Conservation (phyloP, 2,113 vertebrate genomes). For the Halcyon senegalensis region DNA sequence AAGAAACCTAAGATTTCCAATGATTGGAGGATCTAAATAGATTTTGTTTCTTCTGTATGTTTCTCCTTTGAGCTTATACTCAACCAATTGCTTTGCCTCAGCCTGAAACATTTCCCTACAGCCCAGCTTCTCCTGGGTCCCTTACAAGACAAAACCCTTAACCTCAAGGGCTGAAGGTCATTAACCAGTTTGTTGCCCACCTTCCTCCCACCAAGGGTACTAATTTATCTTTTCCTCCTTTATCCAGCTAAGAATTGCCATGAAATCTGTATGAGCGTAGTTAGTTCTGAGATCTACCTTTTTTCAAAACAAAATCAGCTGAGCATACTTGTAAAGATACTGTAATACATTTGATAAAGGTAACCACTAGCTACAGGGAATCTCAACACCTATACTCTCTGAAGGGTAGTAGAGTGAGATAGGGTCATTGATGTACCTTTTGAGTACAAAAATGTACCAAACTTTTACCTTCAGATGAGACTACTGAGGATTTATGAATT, state of each 20-base stretch:
- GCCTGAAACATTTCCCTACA: neutral
- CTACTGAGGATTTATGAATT: neutral
- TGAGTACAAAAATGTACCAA: neutral
- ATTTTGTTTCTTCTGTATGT: neutral
- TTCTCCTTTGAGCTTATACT: neutral
- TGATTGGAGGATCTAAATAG: neutral
- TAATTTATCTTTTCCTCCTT: neutral
- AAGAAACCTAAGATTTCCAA: neutral
- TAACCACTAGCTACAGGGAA: neutral
- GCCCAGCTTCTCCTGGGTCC: neutral
- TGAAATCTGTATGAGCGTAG: neutral
- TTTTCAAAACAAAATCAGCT: neutral
- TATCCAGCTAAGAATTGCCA: neutral
- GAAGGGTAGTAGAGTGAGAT: neutral
- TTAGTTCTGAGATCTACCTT: neutral
- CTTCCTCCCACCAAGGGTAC: neutral
- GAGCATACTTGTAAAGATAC: neutral
- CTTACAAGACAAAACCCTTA: neutral
- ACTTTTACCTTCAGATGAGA: neutral
- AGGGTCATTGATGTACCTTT: neutral
- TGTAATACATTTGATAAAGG: neutral
- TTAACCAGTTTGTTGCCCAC: neutral
- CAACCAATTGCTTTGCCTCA: neutral
- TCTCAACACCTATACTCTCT: neutral
- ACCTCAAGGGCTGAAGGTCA: neutral